phyloP scores from a whole-genome alignment of 2,797 vertebrate species.

The Siniperca obscura region DNA sequence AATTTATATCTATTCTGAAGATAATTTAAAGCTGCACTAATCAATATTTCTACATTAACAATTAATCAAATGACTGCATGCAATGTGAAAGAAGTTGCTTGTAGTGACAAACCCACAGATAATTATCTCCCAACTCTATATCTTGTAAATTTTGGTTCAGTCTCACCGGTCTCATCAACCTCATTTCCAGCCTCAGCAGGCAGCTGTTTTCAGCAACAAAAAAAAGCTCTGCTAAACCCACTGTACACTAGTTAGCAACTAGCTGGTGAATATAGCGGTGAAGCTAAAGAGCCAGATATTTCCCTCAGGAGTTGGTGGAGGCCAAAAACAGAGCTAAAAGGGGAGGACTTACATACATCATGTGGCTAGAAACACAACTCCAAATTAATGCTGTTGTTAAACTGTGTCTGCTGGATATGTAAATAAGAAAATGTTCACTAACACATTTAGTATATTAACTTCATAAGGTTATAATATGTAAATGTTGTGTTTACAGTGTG shows the following conservation, averaged over 20 bases:
- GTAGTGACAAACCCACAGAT: neutral
- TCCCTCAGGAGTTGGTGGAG: neutral
- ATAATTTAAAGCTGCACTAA: constrained; percentile 4
- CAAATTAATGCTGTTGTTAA: neutral
- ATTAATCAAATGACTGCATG: neutral
- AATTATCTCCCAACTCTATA: neutral
- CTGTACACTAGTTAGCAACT: neutral
- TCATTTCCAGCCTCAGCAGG: neutral
- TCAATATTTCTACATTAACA: neutral
- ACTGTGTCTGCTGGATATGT: neutral
- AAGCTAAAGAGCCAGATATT: constrained; percentile 1
- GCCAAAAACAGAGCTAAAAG: neutral
- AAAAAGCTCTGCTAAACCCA: neutral
- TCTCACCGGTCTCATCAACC: constrained; percentile 1
- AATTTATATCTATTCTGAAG: neutral
- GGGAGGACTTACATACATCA: neutral
- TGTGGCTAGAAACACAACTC: neutral
- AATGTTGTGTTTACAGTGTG: too few species aligned
- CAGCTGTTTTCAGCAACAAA: neutral
- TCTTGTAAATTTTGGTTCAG: neutral
- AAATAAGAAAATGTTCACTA: neutral
- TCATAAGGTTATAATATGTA: neutral
- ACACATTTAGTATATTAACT: neutral
- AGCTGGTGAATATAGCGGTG: neutral
- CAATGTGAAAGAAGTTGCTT: neutral